Evolutionary conservation across 2,797 vertebrate species (phyloP).

Genomic region (Enteromius afrohamiltoni): DNA sequence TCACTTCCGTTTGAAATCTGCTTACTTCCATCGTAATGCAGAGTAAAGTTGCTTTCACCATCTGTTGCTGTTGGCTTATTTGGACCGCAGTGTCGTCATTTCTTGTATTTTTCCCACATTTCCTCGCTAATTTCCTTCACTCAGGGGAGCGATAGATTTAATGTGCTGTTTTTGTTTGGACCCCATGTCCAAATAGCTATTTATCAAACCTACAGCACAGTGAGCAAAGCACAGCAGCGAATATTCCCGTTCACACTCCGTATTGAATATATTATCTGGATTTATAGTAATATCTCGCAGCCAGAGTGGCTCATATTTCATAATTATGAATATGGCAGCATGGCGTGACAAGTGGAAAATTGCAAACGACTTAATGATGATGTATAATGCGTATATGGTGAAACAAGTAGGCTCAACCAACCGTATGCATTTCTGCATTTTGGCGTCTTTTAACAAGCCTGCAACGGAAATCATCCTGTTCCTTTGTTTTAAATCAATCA

Average conservation of each 20-base stretch:
- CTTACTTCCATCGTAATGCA: neutral
- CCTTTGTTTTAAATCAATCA: neutral
- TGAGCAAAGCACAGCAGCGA: constrained; percentile 45
- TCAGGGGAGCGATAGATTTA: constrained; percentile 18
- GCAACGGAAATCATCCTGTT: constrained; percentile 17
- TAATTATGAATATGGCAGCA: constrained; percentile 62
- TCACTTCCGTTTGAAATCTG: constrained; percentile 17
- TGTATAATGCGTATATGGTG: constrained; percentile 57
- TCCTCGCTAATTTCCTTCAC: constrained; percentile 25
- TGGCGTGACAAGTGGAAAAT: constrained; percentile 62
- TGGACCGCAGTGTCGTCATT: neutral
- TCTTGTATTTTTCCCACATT: constrained; percentile 35
- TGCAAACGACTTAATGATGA: constrained; percentile 58
- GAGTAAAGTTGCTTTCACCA: constrained; percentile 11
- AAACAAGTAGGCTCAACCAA: constrained; percentile 59
- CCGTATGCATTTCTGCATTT: constrained; percentile 26
- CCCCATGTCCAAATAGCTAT: constrained; percentile 40
- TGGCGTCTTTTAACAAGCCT: constrained; percentile 30
- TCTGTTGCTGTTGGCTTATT: constrained; percentile 22
- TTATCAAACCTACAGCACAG: constrained; percentile 52
- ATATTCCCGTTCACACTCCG: constrained; percentile 34
- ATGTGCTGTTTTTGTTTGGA: constrained; percentile 24
- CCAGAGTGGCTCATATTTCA: constrained; percentile 59
- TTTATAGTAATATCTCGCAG: constrained; percentile 56
- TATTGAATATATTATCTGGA: constrained; percentile 51